A percentile compares a stretch with the other conserved stretches of the same genome.
Conservation (phyloP, 1,140 invertebrate species). For the Drosophila lacteicornis region DNA sequence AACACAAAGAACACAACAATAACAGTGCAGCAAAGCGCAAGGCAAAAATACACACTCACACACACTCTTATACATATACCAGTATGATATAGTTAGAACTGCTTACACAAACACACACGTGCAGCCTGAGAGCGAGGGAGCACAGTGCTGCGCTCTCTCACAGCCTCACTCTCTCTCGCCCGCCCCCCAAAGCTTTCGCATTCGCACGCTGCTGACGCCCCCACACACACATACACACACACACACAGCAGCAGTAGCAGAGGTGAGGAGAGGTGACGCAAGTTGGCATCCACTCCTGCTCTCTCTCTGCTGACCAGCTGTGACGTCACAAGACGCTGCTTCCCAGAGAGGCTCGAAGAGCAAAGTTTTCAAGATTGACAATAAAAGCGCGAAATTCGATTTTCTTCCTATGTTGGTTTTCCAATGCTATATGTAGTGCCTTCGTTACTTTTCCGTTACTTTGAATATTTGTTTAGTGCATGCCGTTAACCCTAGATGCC, state of each 20-base stretch:
- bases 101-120: conserved; percentile 12
- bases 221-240: conserved; percentile 14
- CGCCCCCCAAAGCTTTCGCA: conserved; percentile 26
- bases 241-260: conserved; percentile 4
- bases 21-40: conserved; percentile 57
- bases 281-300: conserved; percentile 1
- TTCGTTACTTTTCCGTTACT: conserved; percentile 9
- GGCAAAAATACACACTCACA: conserved; percentile 37
- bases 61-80: conserved; percentile 14
- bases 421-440: conserved; percentile 18
- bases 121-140: conserved; percentile 33
- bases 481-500: conserved; percentile 21
- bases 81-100: conserved; percentile 19
- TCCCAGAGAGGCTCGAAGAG: conserved; percentile 27
- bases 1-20: conserved; percentile 16
- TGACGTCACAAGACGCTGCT: conserved; percentile 30
- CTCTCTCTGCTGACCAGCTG: conserved; percentile 12
- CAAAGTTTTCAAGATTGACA: conserved; percentile 12
- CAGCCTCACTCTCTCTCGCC: conserved; percentile 16
- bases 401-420: conserved; percentile 24
- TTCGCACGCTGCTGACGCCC: conserved; percentile 30
- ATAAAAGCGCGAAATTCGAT: conserved; percentile 18
- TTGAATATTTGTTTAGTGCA: conserved; percentile 31
- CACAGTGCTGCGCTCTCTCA: conserved; percentile 25
- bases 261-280: conserved; percentile 12